Evolutionary conservation across 2,113 vertebrate genomes (phyloP).

Genomic region (Callopanchax toddi): DNA sequence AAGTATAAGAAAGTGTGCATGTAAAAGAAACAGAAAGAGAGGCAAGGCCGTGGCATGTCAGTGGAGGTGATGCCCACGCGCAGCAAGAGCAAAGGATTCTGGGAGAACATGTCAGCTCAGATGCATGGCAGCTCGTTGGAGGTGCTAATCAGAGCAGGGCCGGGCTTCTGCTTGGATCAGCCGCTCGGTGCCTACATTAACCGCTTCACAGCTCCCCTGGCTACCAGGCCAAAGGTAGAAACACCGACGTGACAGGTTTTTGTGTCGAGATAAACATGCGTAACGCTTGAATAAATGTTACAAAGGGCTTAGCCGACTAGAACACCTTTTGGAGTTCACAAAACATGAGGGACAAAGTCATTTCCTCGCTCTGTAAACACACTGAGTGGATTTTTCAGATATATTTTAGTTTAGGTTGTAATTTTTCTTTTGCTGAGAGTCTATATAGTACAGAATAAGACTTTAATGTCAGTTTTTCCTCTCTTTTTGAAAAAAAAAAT

Average conservation of each 20-base stretch:
- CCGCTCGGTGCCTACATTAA: slow-evolving; percentile 72
- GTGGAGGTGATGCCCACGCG: slow-evolving; percentile 78
- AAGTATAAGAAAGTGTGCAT: slow-evolving; percentile 43
- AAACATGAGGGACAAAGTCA: slow-evolving; percentile 58
- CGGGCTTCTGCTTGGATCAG: slow-evolving; percentile 70
- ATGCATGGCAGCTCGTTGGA: slow-evolving; percentile 90
- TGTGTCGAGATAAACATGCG: slow-evolving; percentile 74
- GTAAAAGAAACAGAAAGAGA: slow-evolving; percentile 74
- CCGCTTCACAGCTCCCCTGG: slow-evolving; percentile 69
- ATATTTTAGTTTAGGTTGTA: slow-evolving; percentile 25
- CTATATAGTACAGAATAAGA: neutral
- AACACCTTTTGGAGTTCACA: slow-evolving; percentile 69
- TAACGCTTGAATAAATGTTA: slow-evolving; percentile 63
- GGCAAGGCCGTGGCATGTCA: slow-evolving; percentile 89
- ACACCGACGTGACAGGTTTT: slow-evolving; percentile 68
- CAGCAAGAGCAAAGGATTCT: slow-evolving; percentile 86
- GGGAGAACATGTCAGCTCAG: slow-evolving; percentile 93
- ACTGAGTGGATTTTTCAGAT: slow-evolving; percentile 38
- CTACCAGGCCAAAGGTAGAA: slow-evolving; percentile 58
- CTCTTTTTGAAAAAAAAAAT: too few relatives aligned
- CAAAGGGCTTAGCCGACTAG: slow-evolving; percentile 71
- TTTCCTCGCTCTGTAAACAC: slow-evolving; percentile 23
- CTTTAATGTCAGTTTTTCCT: too few relatives aligned
- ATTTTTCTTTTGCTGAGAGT: neutral
- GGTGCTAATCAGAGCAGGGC: slow-evolving; percentile 92